Evolutionary conservation across 2,797 vertebrate species (phyloP).

Genomic region (Adrianichthys oophorus): DNA sequence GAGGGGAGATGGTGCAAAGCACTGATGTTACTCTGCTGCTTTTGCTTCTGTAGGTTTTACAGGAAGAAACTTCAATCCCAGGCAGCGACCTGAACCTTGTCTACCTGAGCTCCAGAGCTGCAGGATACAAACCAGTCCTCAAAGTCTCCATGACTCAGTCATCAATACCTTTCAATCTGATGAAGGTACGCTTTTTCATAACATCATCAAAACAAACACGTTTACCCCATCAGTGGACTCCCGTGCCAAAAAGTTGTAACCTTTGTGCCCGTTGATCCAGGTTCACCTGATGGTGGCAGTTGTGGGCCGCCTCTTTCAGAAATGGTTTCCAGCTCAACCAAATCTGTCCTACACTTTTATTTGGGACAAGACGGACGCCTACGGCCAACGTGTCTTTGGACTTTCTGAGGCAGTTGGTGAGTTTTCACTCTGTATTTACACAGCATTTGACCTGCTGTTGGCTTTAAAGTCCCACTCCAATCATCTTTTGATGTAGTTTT

Average conservation of each 20-base stretch:
- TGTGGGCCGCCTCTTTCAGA: slow-evolving; percentile 96
- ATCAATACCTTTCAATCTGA: slow-evolving; percentile 93
- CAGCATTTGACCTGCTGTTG: neutral
- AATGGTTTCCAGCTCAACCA: slow-evolving; percentile 97
- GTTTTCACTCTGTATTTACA: slow-evolving; percentile 44
- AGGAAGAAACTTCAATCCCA: slow-evolving; percentile 93
- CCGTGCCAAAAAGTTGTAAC: neutral
- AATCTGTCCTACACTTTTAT: slow-evolving; percentile 97
- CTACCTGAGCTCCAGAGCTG: slow-evolving; percentile 92
- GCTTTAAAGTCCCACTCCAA: neutral
- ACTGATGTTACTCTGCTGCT: neutral
- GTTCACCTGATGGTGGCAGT: slow-evolving; percentile 98
- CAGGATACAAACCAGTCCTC: slow-evolving; percentile 94
- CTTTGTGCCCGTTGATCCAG: slow-evolving; percentile 33
- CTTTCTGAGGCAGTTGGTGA: slow-evolving; percentile 95
- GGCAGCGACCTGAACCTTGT: slow-evolving; percentile 92
- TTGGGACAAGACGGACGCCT: slow-evolving; percentile 98
- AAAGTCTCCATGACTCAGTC: slow-evolving; percentile 96
- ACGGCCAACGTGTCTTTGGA: slow-evolving; percentile 94
- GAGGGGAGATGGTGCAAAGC: neutral
- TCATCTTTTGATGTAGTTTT: too few relatives aligned
- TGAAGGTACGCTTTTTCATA: slow-evolving; percentile 77
- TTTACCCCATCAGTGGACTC: neutral
- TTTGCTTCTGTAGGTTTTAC: slow-evolving; percentile 84
- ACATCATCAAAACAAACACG: too few relatives aligned